These are phyloP conservation scores for Torymus aiolomorphi DNA, from an alignment of 2,888 invertebrate genomes.

Conservation along the genomic window DNA sequence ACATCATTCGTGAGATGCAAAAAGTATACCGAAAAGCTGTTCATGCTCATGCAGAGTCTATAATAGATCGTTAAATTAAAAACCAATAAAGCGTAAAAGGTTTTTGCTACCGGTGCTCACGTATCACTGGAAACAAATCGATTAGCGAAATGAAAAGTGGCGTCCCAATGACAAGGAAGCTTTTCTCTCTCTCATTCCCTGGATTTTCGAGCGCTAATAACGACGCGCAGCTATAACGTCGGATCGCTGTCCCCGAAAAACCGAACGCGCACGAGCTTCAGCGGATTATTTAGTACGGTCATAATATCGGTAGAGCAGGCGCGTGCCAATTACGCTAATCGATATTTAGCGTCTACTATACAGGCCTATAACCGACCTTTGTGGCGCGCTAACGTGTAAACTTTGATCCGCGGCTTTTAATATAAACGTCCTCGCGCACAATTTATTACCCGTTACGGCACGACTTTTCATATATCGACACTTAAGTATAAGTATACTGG, in stretches of 20 bases:
- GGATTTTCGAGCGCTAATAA: neutral
- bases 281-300: slow-evolving; percentile 66
- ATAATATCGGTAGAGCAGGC: slow-evolving; percentile 60
- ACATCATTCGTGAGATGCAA: neutral
- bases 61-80: slow-evolving; percentile 23
- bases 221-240: no score
- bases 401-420: slow-evolving; percentile 52
- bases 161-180: slow-evolving; percentile 3
- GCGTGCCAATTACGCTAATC: slow-evolving; percentile 69
- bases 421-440: slow-evolving; percentile 46
- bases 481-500: neutral
- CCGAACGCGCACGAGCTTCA: slow-evolving; percentile 38
- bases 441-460: slow-evolving; percentile 33
- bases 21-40: neutral
- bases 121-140: neutral
- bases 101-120: neutral
- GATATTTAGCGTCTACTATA: slow-evolving; percentile 67
- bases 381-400: slow-evolving; percentile 43
- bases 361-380: slow-evolving; percentile 16
- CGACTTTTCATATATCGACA: slow-evolving; percentile 36
- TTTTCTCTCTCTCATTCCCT: neutral
- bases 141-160: slow-evolving; percentile 26
- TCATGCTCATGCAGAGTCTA: no score
- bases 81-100: slow-evolving; percentile 31
- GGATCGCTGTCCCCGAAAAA: neutral